A percentile compares a stretch with the other conserved stretches of the same genome.
Evolutionary conservation across 92 coral and sea anemone genomes (phyloP).

Genomic region (Chrysogorgia sp.): DNA sequence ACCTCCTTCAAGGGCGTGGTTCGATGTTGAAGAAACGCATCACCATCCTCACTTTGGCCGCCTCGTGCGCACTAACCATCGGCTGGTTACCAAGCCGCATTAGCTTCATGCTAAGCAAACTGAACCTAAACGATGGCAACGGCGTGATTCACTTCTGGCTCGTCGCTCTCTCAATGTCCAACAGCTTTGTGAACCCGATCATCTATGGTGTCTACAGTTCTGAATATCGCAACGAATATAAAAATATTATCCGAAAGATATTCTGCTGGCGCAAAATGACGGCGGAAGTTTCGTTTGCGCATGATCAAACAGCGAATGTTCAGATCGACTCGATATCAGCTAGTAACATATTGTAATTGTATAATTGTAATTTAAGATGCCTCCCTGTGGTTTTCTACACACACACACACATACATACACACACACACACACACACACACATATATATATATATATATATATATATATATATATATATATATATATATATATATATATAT

Average conservation of each 20-base stretch:
- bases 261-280: neutral
- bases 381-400: no score
- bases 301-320: no score
- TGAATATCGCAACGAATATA: conserved; percentile 27
- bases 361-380: no score
- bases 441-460: no score
- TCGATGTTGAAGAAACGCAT: conserved; percentile 17
- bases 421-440: no score
- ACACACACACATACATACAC: no score
- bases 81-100: conserved; percentile 43
- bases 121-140: conserved; percentile 30
- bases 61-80: conserved; percentile 33
- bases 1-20: conserved; percentile 37
- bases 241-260: conserved; percentile 12
- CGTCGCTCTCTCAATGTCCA: conserved; percentile 30
- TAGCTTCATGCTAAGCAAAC: conserved; percentile 35
- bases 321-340: no score
- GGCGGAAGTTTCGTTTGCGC: neutral
- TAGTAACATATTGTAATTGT: no score
- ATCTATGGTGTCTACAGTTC: conserved; percentile 39
- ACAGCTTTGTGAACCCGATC: conserved; percentile 30
- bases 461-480: no score
- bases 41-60: conserved; percentile 40
- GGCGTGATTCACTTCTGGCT: conserved; percentile 33
- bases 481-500: no score